phyloP scores from a whole-genome alignment of 1,140 invertebrate species.

The Neuroterus valhalla region DNA sequence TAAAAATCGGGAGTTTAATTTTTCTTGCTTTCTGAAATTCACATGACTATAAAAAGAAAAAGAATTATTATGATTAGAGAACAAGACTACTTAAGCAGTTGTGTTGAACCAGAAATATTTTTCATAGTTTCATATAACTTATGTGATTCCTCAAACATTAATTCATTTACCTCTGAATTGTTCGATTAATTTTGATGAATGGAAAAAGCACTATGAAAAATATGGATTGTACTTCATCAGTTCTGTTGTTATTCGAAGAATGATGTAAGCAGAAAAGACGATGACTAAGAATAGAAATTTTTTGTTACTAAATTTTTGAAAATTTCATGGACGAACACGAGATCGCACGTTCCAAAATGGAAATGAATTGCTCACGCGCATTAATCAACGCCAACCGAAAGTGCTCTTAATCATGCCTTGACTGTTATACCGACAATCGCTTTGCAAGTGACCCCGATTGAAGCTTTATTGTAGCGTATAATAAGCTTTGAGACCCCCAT shows the following conservation, averaged over 20 bases:
- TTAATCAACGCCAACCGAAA: slow-evolving; percentile 51
- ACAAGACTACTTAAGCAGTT: too few relatives aligned
- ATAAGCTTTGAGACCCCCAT: slow-evolving; percentile 56
- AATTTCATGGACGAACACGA: neutral
- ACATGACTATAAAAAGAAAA: too few relatives aligned
- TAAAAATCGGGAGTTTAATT: neutral
- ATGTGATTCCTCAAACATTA: too few relatives aligned
- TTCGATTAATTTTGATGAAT: too few relatives aligned
- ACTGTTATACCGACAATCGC: slow-evolving; percentile 60
- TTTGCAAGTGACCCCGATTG: slow-evolving; percentile 58
- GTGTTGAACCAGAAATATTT: too few relatives aligned
- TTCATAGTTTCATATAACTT: too few relatives aligned
- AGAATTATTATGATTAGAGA: too few relatives aligned
- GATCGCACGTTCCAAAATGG: slow-evolving; percentile 28
- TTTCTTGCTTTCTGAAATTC: neutral
- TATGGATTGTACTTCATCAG: neutral
- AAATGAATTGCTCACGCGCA: slow-evolving; percentile 35
- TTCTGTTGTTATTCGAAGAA: neutral
- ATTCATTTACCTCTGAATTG: too few relatives aligned
- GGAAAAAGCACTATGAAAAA: too few relatives aligned
- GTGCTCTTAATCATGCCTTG: slow-evolving; percentile 56
- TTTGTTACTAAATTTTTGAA: neutral
- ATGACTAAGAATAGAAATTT: neutral
- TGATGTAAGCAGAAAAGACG: slow-evolving; percentile 7
- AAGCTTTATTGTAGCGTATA: slow-evolving; percentile 64